A percentile compares a stretch with the other conserved stretches of the same genome.
Evolutionary conservation across 2,113 vertebrate genomes (phyloP).

Genomic region (Cottus gobio): DNA sequence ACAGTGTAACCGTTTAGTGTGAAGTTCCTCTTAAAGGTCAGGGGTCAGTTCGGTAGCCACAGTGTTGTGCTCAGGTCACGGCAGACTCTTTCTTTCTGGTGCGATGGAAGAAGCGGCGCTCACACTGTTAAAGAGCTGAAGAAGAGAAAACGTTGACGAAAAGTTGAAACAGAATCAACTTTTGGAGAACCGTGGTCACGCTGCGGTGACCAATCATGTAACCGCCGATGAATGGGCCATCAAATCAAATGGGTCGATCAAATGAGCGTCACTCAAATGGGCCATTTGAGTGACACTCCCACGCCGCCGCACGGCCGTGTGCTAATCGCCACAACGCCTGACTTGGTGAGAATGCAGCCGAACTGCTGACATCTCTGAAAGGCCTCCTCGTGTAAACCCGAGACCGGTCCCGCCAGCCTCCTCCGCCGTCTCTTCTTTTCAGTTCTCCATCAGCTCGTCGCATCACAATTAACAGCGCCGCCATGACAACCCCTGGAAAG

Average conservation of each 20-base stretch:
- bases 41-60: no score
- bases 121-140: background rate
- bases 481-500: background rate
- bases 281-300: background rate
- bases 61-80: no score
- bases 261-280: background rate
- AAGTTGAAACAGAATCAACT: background rate
- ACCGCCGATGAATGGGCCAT: background rate
- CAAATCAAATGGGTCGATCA: conserved; percentile 2
- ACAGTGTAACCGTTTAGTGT: background rate
- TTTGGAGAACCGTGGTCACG: background rate
- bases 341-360: background rate
- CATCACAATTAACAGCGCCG: background rate
- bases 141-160: no score
- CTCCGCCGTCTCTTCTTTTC: background rate
- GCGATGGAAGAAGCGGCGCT: background rate
- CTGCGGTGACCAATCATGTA: background rate
- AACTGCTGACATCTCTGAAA: background rate
- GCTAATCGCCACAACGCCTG: background rate
- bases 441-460: background rate
- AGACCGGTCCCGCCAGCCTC: background rate
- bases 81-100: no score
- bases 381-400: background rate
- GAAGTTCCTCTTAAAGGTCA: no score
- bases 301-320: background rate